Percentiles rank a stretch among this genome's conserved stretches.
Evolutionary conservation across 2,113 vertebrate genomes (phyloP).

Genomic region (Tragelaphus strepsiceros): DNA sequence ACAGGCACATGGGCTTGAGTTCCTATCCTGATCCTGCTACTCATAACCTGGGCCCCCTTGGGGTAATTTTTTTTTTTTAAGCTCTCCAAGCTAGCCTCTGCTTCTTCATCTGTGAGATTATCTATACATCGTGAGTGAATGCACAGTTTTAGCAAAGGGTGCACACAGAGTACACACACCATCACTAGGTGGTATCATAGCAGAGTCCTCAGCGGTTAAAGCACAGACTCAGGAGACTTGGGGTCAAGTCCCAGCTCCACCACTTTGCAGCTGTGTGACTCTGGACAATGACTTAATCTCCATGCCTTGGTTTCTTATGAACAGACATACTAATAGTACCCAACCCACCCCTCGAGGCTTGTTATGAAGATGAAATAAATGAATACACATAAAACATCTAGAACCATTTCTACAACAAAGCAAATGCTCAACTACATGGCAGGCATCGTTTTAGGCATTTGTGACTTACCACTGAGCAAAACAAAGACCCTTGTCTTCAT

Average conservation of each 20-base stretch:
- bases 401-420: neutral
- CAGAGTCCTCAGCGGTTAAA: neutral
- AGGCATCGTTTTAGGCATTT: neutral
- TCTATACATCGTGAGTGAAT: neutral
- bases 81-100: neutral
- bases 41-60: neutral
- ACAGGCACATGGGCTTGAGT: neutral
- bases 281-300: neutral
- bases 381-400: neutral
- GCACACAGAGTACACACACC: neutral
- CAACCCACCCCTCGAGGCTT: neutral
- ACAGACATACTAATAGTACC: neutral
- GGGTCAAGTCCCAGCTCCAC: neutral
- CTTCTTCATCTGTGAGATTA: neutral
- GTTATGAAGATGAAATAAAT: neutral
- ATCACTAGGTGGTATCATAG: neutral
- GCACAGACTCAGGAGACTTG: neutral
- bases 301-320: neutral
- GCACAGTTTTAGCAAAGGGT: neutral
- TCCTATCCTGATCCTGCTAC: neutral
- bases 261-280: neutral
- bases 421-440: neutral
- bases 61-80: neutral
- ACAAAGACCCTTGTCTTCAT: neutral
- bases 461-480: neutral